Evolutionary conservation across 2,888 invertebrate species (phyloP), one percentile per base, ranked within the genome.

Genomic region (Arge pagana): DNA sequence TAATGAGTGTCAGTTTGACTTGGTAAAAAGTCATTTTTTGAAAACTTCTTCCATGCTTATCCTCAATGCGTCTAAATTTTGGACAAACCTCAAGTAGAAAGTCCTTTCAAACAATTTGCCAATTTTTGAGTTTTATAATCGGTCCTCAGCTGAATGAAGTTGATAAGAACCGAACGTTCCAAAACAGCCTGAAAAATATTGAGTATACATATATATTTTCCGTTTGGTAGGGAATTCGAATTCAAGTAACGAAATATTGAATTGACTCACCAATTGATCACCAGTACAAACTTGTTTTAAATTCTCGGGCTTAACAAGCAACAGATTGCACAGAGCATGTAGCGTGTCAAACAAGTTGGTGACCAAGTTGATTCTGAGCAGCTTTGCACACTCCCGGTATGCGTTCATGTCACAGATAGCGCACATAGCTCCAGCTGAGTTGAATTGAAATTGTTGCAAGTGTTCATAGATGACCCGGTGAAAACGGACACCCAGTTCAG

Each of bases 331-430:
- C 41, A 99, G 84, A 3, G 96, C 93, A 77, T 97, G 96, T 35
- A 99, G 81, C 16, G 93, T 92, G 79, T 97, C 96, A 79, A 98
- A 98, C n/a, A 97, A 81, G 53, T 89, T 87, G 36, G 86, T 87
- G 30, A 96, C 89, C 43, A 93, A 79, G 2, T 89, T 82, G 6
- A 93, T 87, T 49, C 87, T 82, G 51, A 89, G 80, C 40, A 87
- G 86, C 71, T 90, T 89, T n/a, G 87, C 89, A 71, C 92, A 93
- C 63, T 91, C 90, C 15, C 96, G 83, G 77, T 98, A 98, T 77
- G 97, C 97, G 69, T 96, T 96, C 62, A 99, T 91, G 81, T 99
- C 99, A 78, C 96, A 97, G 64, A 99, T 95, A 2, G 93, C 94
- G 74, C 95, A 89, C 93, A 99, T 95, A 0, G 97, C 97, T 50